Evolutionary conservation across 2,888 invertebrate genomes (phyloP).

Genomic region (Aleiodes leptofemur): DNA sequence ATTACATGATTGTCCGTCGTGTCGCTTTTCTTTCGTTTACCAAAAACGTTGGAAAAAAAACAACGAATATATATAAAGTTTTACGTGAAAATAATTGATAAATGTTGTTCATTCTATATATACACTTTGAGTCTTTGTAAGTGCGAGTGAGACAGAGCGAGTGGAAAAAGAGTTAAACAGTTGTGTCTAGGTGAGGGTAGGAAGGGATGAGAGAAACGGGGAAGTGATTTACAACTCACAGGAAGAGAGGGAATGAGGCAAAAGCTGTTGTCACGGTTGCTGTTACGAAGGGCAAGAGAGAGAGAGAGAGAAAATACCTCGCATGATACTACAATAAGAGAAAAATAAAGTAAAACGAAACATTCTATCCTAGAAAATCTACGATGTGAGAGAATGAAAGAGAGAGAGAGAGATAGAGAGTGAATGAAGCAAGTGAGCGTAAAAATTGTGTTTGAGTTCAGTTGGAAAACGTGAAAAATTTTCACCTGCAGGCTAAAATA

Average conservation of each 20-base stretch:
- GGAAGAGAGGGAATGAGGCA: slow-evolving; percentile 56
- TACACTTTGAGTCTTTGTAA: slow-evolving; percentile 32
- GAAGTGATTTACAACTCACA: slow-evolving; percentile 66
- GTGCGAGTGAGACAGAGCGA: slow-evolving; percentile 52
- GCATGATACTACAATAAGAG: slow-evolving; percentile 9
- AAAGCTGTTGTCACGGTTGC: slow-evolving; percentile 66
- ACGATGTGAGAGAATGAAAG: slow-evolving; percentile 1
- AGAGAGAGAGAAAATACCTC: slow-evolving; percentile 37
- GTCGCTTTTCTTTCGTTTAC: slow-evolving; percentile 48
- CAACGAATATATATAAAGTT: slow-evolving; percentile 56
- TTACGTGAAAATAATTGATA: slow-evolving; percentile 69
- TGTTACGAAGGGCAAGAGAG: slow-evolving; percentile 50
- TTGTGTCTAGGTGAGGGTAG: slow-evolving; percentile 8
- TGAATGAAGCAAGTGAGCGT: background rate
- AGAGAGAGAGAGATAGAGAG: background rate
- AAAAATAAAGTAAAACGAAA: slow-evolving; percentile 38
- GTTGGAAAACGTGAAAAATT: too few species aligned
- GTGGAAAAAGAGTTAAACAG: slow-evolving; percentile 33
- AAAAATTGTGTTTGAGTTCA: background rate
- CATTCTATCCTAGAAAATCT: too few species aligned
- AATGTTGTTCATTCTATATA: slow-evolving; percentile 56
- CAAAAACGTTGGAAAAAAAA: too few species aligned
- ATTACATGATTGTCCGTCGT: slow-evolving; percentile 66
- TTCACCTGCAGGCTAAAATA: too few species aligned
- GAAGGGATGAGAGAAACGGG: slow-evolving; percentile 37